Base-by-base conservation (phyloP, 2,113 vertebrate species). In the Tachysurus vachellii region DNA sequence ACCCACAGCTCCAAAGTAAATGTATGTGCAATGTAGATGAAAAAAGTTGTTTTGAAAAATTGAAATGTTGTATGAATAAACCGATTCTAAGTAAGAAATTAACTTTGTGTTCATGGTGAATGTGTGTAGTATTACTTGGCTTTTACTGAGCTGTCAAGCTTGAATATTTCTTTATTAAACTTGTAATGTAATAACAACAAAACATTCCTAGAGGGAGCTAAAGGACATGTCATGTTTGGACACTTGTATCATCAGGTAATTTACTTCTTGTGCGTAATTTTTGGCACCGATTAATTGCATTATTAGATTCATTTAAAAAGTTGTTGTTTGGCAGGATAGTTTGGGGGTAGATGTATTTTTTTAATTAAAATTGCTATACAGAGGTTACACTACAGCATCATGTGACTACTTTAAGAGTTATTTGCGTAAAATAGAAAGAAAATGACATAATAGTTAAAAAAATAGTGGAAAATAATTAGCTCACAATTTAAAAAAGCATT, bases 201-300 rank as follows among this genome's bases (percentile, higher is more conserved):
- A 10, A 0, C 5, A 56, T 36, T 92, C 36, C 26, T 75, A 93
- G 94, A 91, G 87, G 92, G 91, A 76, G 89, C 88, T 61, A 92
- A 54, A 56, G 21, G 82, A 89, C 86, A 88, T 16, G 23, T 1
- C 14, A 54, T 79, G n/a, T 14, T 17, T 54, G 5, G 44, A 26
- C 26, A 56, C 80, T 62, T 8, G 36, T 1, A 36, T 36, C 36
- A 36, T 36, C 36, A 36, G 23, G 26, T 64, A 62, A 62, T 44
- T 62, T 26, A 62, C 36, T 82, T 59, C 11, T 61, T 1, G 4
- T 44, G 11, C 42, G 9, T 13, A 14, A 11, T 57, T 59, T 59
- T 59, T 59, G 53, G 9, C 54, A 80, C 2, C 36, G 54, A 80
- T 79, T 36, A 36, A 36, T 36, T 36, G 36, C 36, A 36, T 36